Base-by-base conservation (phyloP, 2,113 vertebrate genomes). In the Herpetotheres cachinnans region DNA sequence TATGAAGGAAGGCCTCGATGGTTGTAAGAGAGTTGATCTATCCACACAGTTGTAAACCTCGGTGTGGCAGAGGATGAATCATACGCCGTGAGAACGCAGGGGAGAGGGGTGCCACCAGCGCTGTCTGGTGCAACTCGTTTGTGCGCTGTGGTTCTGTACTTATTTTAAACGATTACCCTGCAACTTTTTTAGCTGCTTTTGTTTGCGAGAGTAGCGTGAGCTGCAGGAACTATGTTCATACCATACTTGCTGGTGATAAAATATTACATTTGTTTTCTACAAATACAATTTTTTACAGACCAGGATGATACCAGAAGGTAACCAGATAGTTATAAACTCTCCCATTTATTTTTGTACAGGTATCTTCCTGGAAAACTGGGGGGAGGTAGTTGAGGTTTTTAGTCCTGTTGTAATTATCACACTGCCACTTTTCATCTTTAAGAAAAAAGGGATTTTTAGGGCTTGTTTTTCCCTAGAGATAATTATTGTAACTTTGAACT, bases 401-500 rank as follows among this genome's bases (percentile, higher is more conserved):
- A 62, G 17, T 81, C 25, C 18, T 20, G 10, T 54, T 84, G 26
- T 76, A 74, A 34, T 92, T 91, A 67, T 52, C 34, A 32, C 17
- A 63, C 44, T 92, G 47, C 27, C 10, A 17, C 61, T 84, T 89
- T 72, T 79, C 15, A 55, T 84, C 89, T 56, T 81, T 14, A 27
- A 73, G 65, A n/a, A 88, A 52, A 89, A 66, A 66, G n/a, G 9
- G 17, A 13, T 50, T 93, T 92, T 86, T 44, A 46, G 58, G 34
- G 55, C 44, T 74, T 89, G 20, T 79, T 96, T 83, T 95, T 40
- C 59, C 12, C 18, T 36, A 16, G 69, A 90, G 34, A 16, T 84
- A 67, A 79, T 94, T 78, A 74, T 34, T 71, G 6, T 89, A 92
- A 71, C 82, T 92, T 97, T 87, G 61, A 94, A 91, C 84, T 89